Conservation (phyloP, 2,888 invertebrate genomes). For the Brenthis ino region DNA sequence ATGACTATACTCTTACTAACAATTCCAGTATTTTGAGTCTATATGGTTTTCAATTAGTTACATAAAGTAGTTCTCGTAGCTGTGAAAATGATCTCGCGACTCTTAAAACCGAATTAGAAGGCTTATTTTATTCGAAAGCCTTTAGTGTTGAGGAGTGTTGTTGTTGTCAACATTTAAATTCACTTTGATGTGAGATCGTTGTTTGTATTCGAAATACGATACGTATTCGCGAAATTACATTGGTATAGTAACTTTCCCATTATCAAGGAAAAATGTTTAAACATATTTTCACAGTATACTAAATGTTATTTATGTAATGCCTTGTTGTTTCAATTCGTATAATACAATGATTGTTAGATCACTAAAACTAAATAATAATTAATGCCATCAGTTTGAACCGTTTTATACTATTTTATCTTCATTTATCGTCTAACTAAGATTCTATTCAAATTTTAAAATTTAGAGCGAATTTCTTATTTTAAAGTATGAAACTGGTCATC, state of each 20-base stretch:
- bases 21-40: not conserved
- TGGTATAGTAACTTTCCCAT: conserved; percentile 33
- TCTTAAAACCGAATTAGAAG: conserved; percentile 42
- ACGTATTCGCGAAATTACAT: conserved; percentile 40
- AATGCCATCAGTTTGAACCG: no score
- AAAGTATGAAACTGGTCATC: no score
- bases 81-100: conserved; percentile 19
- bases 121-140: conserved; percentile 54
- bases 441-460: no score
- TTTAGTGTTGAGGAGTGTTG: conserved; percentile 56
- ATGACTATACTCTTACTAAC: no score
- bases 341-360: not conserved
- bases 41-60: conserved; percentile 5
- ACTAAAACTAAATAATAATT: no score
- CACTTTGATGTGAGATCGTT: conserved; percentile 63
- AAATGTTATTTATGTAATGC: conserved; percentile 1
- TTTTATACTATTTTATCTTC: no score
- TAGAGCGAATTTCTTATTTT: no score
- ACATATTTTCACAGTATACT: conserved; percentile 21
- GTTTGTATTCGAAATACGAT: conserved; percentile 43
- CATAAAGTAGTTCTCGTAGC: conserved; percentile 4
- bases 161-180: conserved; percentile 63
- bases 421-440: no score
- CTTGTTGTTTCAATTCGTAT: not conserved
- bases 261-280: conserved; percentile 37